These are phyloP conservation scores for Malurus alboscapulatus DNA, from an alignment of 2,113 vertebrate species.

Conservation along the genomic window DNA sequence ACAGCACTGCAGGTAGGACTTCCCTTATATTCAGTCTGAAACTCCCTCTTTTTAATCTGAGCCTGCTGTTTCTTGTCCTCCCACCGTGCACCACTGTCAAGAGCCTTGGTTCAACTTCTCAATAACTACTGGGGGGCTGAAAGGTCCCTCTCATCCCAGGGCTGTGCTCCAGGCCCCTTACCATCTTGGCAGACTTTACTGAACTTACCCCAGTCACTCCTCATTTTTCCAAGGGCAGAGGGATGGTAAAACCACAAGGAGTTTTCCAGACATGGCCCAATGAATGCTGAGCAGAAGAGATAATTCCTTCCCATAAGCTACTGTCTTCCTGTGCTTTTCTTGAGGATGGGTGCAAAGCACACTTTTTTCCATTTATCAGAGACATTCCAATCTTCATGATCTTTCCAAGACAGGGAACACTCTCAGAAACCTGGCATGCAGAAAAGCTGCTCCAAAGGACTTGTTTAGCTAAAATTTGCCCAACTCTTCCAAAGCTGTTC, in stretches of 20 bases:
- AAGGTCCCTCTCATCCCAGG: not conserved
- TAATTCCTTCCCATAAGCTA: accelerated
- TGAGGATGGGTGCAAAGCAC: not conserved
- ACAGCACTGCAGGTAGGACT: not conserved
- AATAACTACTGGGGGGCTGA: not conserved
- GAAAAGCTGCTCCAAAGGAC: not conserved
- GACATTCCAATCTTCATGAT: not conserved
- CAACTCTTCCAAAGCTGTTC: not conserved
- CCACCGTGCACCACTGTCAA: not conserved
- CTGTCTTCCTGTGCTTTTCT: not conserved
- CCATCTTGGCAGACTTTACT: not conserved
- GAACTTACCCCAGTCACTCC: not conserved
- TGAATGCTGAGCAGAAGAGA: not conserved
- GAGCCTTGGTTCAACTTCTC: not conserved
- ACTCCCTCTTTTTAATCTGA: not conserved
- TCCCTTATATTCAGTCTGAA: not conserved
- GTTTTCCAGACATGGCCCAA: not conserved
- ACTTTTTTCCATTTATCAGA: not conserved
- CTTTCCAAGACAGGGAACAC: not conserved
- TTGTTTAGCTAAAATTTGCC: not conserved
- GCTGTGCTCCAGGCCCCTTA: not conserved
- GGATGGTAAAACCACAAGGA: not conserved
- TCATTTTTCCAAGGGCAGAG: not conserved
- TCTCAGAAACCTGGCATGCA: not conserved
- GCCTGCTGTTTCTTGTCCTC: not conserved